Evolutionary conservation across 2,113 vertebrate species (phyloP), one percentile per base, ranked within the genome.

Genomic region (Elgaria multicarinata): DNA sequence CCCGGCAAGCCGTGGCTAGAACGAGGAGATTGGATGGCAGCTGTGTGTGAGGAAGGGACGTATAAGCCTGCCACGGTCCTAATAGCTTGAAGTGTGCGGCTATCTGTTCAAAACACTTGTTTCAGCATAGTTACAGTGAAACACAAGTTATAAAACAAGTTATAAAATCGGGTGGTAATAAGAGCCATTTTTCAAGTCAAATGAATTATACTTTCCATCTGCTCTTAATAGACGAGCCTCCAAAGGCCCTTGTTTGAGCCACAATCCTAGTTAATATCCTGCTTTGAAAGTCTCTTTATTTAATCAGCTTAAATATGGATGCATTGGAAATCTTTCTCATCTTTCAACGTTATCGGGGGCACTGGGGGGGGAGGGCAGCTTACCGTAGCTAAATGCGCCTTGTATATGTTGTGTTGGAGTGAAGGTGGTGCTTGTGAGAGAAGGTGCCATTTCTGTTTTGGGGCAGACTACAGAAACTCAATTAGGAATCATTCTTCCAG

Each of bases 221-320:
- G 77, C 46, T 77, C 58, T 58, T n/a, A 50, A 78, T 66, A 66
- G 39, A 33, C 6, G 22, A n/a, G 36, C 42, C 55, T 77, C 46
- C 55, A 2, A 46, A 62, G 31, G 16, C 85, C 39, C 33, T 86
- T 86, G 72, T 87, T 44, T 33, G 39, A 44, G 36, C 42, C 53
- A 1, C 72, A 64, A 5, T 77, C 85, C 85, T 64, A 8, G 6
- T 44, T 66, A 66, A 87, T 78, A 36, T 44, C 72, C 74, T 78
- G 74, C 85, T 78, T 87, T 78, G 74, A 66, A 42, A 64, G 42
- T 66, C 9, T 64, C 74, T 77, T 62, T 67, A 82, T 82, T 86
- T 75, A 64, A 87, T 87, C 85, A 50, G 85, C 85, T 78, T 77
- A 77, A 36, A 39, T n/a, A 78, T 46, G 46, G 44, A 87, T 50